Base-by-base conservation (phyloP, 92 coral and sea anemone species). In the Montipora capitata region DNA sequence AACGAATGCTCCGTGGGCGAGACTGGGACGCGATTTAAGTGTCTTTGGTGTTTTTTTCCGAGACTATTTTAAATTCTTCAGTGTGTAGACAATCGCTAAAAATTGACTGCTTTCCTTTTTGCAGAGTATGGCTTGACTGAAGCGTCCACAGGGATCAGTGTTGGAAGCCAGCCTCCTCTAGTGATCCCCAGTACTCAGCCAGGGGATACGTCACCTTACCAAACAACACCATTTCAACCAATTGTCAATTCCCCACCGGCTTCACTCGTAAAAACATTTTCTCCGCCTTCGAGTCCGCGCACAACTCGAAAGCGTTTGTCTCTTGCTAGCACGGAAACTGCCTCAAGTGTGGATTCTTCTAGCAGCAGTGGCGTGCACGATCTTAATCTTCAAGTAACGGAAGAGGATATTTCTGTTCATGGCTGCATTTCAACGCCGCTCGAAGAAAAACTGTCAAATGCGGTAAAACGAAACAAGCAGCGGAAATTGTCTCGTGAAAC, bases 121-220 rank as follows among this genome's bases (percentile, higher is more conserved):
- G 61, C 89, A 98, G 99, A 98, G 85, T 98, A 98, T 85, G 99
- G 99, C 44, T 85, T 98, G 72, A 96, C 99, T 4, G 99, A 98
- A 76, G 99, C 99, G 12, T 94, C 99, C 3, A 98, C 99, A 5
- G 99, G 99, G 1, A 98, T 98, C 41, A 96, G 99, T 62, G 99
- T 98, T 2, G 99, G 98, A 18, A 98, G 99, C 74, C 99, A 98
- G 71, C 99, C 99, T 0, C 94, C 99, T 40, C 79, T 96, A 8
- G 93, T 90, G 5, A 91, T 98, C 13, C 99, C 99, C 54, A 96
- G 87, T 45, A 96, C 98, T 11, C 92, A 94, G 80, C 90, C 96
- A 18, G 96, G 94, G n/a, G 98, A 95, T 51, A 87, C 92, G 2
- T 91, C 94, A 40, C 93, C 94, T 2, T 93, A 87, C 82, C 98